These are phyloP conservation scores for Brachynemurus nebulosus DNA, from an alignment of 2,888 invertebrate species.

Conservation along the genomic window DNA sequence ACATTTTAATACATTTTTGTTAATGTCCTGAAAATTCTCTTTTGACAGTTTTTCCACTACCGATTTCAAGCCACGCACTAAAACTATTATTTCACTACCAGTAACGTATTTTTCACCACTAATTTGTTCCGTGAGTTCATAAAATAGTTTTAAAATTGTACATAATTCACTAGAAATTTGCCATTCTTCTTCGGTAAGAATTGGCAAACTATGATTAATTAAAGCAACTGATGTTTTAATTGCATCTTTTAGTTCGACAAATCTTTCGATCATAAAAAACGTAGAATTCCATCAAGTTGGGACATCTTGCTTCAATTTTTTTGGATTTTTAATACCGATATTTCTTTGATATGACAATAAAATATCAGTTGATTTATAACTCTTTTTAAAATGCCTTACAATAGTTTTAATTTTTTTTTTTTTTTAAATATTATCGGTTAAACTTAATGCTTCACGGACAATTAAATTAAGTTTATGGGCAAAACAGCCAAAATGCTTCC, in stretches of 20 bases:
- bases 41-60: no score
- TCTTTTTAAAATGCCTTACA: slow-evolving; percentile 20
- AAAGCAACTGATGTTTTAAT: slow-evolving; percentile 16
- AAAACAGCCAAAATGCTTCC: neutral
- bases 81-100: no score
- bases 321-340: slow-evolving; percentile 13
- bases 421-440: neutral
- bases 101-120: neutral
- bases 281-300: slow-evolving; percentile 20
- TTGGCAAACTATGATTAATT: slow-evolving; percentile 9
- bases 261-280: slow-evolving; percentile 18
- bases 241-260: slow-evolving; percentile 17
- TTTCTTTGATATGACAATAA: slow-evolving; percentile 18
- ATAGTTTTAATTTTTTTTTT: slow-evolving; percentile 7
- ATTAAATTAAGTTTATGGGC: neutral
- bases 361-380: slow-evolving; percentile 16
- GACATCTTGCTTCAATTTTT: slow-evolving; percentile 22
- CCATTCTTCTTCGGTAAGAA: neutral
- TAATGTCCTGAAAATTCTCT: no score
- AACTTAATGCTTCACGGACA: neutral
- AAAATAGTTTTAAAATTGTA: neutral
- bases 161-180: neutral
- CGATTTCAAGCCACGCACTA: no score
- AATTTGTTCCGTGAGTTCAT: neutral
- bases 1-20: no score